A percentile compares a stretch with the other conserved stretches of the same genome.
These are phyloP conservation scores for Poecilobothrus nobilitatus DNA, from an alignment of 2,888 invertebrate genomes.

Conservation along the genomic window DNA sequence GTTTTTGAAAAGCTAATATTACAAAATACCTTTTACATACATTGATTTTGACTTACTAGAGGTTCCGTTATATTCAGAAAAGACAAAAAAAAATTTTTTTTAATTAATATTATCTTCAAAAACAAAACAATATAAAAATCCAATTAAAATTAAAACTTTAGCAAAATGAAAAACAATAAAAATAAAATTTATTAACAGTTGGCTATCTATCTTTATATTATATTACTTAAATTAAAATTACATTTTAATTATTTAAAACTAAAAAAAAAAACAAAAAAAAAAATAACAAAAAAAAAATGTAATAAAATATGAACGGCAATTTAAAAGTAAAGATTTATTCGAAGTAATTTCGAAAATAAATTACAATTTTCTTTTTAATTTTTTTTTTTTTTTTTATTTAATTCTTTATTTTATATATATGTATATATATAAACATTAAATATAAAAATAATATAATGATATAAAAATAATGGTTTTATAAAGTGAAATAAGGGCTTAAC, in stretches of 20 bases:
- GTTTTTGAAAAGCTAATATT: too few species aligned
- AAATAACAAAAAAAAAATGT: too few species aligned
- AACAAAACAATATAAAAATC: too few species aligned
- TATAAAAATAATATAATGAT: background rate
- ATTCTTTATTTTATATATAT: background rate
- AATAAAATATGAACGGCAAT: background rate
- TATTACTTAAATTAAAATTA: background rate
- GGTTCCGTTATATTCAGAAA: too few species aligned
- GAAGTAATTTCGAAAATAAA: background rate
- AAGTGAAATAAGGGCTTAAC: constrained; percentile 6
- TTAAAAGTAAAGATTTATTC: constrained; percentile 3
- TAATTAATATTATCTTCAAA: too few species aligned
- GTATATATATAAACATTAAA: background rate
- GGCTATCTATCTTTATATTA: background rate
- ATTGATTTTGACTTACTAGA: too few species aligned
- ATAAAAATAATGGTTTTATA: constrained; percentile 1
- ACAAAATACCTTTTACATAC: too few species aligned
- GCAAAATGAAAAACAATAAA: too few species aligned
- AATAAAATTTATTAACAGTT: background rate
- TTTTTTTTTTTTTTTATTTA: background rate
- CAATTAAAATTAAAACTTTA: too few species aligned
- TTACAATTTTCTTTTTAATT: background rate
- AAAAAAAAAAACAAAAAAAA: background rate
- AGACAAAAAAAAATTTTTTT: too few species aligned
- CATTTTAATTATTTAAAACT: constrained; percentile 6